Evolutionary conservation across 1,140 invertebrate genomes (phyloP).

Genomic region (Zaprionus capensis): DNA sequence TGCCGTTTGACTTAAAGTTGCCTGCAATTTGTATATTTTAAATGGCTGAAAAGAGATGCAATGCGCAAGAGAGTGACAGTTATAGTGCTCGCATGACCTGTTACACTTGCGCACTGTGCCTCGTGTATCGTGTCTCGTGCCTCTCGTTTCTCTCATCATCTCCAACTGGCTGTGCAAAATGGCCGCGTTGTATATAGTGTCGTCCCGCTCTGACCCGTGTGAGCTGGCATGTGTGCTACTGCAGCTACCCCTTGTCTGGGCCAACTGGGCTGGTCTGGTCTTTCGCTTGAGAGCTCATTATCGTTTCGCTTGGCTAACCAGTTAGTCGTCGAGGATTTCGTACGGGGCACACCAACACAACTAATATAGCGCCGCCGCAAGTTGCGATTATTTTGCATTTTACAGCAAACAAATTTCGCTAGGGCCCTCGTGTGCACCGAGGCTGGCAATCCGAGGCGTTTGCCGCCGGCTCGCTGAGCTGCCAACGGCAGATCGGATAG

Average conservation of each 20-base stretch:
- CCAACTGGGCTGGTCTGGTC: constrained; percentile 66
- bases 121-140: not conserved
- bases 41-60: constrained; percentile 32
- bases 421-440: constrained; percentile 32
- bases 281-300: constrained; percentile 84
- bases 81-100: not conserved
- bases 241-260: constrained; percentile 2
- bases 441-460: constrained; percentile 57
- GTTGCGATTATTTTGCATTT: constrained; percentile 62
- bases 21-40: constrained; percentile 46
- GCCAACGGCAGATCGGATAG: constrained; percentile 45
- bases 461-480: constrained; percentile 60
- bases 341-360: constrained; percentile 52
- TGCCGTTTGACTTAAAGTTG: constrained; percentile 44
- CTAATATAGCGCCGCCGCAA: constrained; percentile 43
- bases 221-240: constrained; percentile 13
- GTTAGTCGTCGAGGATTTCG: constrained; percentile 69
- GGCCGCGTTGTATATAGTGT: constrained; percentile 33
- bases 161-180: constrained; percentile 52
- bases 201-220: constrained; percentile 14
- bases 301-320: constrained; percentile 83
- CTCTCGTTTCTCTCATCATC: constrained; percentile 17
- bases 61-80: not conserved
- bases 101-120: constrained; percentile 17
- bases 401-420: constrained; percentile 46